These are phyloP conservation scores for Galago senegalensis DNA, from an alignment of 2,797 vertebrate species.

Conservation along the genomic window DNA sequence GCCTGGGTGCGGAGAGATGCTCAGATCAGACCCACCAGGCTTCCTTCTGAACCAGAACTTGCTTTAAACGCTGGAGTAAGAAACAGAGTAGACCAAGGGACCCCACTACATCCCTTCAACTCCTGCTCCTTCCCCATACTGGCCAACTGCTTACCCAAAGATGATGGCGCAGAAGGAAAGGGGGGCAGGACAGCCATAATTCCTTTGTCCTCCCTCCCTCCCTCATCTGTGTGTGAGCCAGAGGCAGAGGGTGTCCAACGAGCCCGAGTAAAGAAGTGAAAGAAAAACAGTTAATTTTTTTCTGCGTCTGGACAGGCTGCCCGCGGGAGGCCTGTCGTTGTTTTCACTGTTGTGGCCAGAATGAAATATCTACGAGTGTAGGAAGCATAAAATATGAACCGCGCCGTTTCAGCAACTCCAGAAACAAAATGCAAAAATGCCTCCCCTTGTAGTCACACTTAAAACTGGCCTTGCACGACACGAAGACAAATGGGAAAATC, in stretches of 20 bases:
- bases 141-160: background rate
- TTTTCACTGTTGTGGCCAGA: background rate
- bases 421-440: background rate
- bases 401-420: background rate
- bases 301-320: no score
- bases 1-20: background rate
- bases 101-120: background rate
- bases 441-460: background rate
- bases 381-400: background rate
- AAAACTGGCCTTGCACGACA: background rate
- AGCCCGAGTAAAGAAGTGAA: background rate
- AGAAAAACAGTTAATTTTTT: background rate
- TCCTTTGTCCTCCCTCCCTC: background rate
- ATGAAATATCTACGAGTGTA: background rate
- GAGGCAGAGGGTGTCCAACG: background rate
- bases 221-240: background rate
- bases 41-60: background rate
- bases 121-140: background rate
- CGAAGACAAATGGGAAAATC: background rate
- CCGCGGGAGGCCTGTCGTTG: no score
- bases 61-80: background rate
- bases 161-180: background rate
- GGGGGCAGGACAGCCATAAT: rapidly evolving
- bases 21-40: background rate
- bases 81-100: background rate